Base-by-base conservation (phyloP, 1,140 invertebrate species). In the Micrasema longulum region DNA sequence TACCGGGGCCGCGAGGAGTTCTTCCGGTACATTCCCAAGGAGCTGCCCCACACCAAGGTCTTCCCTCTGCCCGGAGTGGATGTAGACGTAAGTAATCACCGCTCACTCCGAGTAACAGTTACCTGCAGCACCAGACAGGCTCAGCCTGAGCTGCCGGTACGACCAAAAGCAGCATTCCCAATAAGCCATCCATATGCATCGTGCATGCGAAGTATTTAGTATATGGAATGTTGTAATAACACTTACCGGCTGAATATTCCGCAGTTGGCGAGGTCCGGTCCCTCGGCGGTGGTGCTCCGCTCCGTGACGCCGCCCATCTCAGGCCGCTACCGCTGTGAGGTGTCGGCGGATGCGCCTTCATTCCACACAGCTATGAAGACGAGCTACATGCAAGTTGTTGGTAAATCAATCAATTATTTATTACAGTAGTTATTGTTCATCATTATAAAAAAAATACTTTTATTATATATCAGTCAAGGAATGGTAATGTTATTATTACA, bases 281-380 rank as follows among this genome's bases (percentile, higher is more conserved):
- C 92, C 50, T 89, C 87, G 75, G 88, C 89, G 79, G 92, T 96
- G 55, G 89, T 91, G 55, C 82, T 96, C 57, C 86, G 87, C 73
- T 89, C 89, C 57, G 90, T 95, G 69, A 89, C 91, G 76, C 85
- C 93, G 45, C 87, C 89, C 73, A 90, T 91, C 57, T 90, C 89
- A 69, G 94, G 94, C 43, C 87, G 90, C 31, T 96, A 95, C 83
- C 88, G 93, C 73, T 95, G 94, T 80, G 94, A 95, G 81, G 93
- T 95, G 60, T 95, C 93, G 9, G 94, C 91, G 1, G 94, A 96
- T 81, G 93, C 93, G 36, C 92, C 93, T 18, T 92, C 89, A 76
- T 95, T 95, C 80, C 91, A 93, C 82, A 95, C 93, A 20, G 92
- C 94, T 72, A 92, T 92, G 67, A 92, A 93, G 77, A 92, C 91